Conservation (phyloP, 2,888 invertebrate genomes). For the Electrophaes corylata region DNA sequence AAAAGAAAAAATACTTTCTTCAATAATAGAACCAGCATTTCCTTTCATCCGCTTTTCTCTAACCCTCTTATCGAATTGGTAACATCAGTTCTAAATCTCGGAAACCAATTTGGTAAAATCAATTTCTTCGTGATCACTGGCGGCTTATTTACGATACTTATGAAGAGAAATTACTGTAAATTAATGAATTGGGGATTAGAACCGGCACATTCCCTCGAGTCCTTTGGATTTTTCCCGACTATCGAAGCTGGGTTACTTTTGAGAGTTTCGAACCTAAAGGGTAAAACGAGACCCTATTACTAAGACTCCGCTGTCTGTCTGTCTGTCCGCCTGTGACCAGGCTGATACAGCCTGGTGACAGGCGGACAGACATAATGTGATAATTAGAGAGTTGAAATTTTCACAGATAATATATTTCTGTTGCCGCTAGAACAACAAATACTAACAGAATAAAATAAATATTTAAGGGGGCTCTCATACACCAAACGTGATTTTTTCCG, state of each 20-base stretch:
- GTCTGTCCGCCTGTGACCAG: too few relatives aligned
- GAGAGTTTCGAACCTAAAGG: too few relatives aligned
- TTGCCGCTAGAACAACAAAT: too few relatives aligned
- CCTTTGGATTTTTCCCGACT: neutral
- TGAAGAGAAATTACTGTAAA: constrained; percentile 23
- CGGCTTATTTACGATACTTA: constrained; percentile 40
- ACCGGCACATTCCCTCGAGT: neutral
- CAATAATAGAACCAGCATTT: constrained; percentile 9
- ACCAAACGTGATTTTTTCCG: too few relatives aligned
- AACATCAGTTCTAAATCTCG: constrained; percentile 31
- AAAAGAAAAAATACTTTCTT: constrained; percentile 6
- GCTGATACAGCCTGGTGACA: too few relatives aligned
- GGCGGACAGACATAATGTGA: too few relatives aligned
- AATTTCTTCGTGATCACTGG: constrained; percentile 44
- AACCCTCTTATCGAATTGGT: constrained; percentile 21
- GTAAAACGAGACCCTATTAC: too few relatives aligned
- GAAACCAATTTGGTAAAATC: constrained; percentile 45
- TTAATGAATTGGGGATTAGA: constrained; percentile 15
- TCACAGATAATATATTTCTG: too few relatives aligned
- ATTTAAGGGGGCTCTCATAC: too few relatives aligned
- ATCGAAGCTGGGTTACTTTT: neutral
- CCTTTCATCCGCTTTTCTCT: constrained; percentile 12
- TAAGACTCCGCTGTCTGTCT: too few relatives aligned
- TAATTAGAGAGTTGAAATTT: too few relatives aligned
- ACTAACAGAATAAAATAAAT: too few relatives aligned